Evolutionary conservation across 1,140 invertebrate genomes (phyloP).

Genomic region (Drosophila eugracilis): DNA sequence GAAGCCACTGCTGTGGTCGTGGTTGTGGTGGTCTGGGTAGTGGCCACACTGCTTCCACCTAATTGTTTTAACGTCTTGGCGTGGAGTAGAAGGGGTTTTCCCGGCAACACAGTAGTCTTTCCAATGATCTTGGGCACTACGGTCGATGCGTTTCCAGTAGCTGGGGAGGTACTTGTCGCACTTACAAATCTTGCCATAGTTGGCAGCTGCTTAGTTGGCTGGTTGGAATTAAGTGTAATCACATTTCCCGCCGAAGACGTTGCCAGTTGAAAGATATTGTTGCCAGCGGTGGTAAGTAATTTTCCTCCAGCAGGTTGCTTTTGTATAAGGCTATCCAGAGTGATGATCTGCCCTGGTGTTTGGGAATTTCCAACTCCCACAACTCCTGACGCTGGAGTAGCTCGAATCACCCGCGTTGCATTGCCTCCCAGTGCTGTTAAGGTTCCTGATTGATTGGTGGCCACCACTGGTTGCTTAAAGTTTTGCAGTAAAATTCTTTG

Average conservation of each 20-base stretch:
- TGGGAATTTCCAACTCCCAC: slow-evolving; percentile 13
- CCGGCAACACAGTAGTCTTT: slow-evolving; percentile 80
- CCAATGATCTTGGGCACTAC: slow-evolving; percentile 68
- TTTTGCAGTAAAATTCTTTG: slow-evolving; percentile 85
- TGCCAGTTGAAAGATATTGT: slow-evolving; percentile 61
- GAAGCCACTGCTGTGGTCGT: slow-evolving; percentile 26
- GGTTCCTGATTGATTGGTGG: neutral
- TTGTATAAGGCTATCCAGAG: slow-evolving; percentile 88
- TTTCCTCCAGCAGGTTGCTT: slow-evolving; percentile 80
- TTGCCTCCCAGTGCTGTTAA: slow-evolving; percentile 14
- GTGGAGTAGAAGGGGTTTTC: slow-evolving; percentile 86
- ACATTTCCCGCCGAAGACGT: slow-evolving; percentile 53
- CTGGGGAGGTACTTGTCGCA: slow-evolving; percentile 20
- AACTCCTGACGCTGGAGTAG: slow-evolving; percentile 34
- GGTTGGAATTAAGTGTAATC: slow-evolving; percentile 51
- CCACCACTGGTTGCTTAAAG: slow-evolving; percentile 65
- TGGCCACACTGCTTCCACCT: slow-evolving; percentile 32
- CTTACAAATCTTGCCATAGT: slow-evolving; percentile 84
- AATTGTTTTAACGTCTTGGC: slow-evolving; percentile 61
- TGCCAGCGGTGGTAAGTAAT: slow-evolving; percentile 34
- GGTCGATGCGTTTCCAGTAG: neutral
- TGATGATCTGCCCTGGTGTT: slow-evolving; percentile 88
- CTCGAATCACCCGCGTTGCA: slow-evolving; percentile 54
- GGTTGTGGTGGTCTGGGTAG: slow-evolving; percentile 14
- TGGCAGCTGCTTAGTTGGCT: slow-evolving; percentile 53